Percentiles rank a stretch among this genome's conserved stretches.
phyloP scores from a whole-genome alignment of 2,113 vertebrate genomes.

The Malurus elegans region DNA sequence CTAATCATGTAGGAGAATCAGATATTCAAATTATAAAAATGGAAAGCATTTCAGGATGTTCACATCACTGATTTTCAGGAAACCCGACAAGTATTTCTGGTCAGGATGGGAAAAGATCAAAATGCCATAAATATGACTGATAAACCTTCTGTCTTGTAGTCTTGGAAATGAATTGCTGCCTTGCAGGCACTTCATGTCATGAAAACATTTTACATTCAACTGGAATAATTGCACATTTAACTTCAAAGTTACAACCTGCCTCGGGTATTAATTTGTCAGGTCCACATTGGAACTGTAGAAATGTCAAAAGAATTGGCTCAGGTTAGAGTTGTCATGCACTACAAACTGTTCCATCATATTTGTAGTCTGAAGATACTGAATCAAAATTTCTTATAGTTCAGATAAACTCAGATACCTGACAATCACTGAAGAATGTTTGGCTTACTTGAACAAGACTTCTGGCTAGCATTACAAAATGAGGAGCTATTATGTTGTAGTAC shows the following conservation, averaged over 20 bases:
- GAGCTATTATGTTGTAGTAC: neutral
- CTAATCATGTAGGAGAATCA: neutral
- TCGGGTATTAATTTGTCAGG: constrained; percentile 11
- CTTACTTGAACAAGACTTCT: neutral
- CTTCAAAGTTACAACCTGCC: constrained; percentile 42
- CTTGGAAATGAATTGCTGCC: constrained; percentile 27
- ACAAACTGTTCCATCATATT: neutral
- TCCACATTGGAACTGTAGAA: neutral
- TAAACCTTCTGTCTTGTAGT: neutral
- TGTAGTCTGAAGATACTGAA: neutral
- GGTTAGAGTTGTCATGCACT: neutral
- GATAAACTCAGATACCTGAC: neutral
- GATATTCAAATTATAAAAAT: neutral
- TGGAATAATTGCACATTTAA: constrained; percentile 17
- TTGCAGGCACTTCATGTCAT: constrained; percentile 12
- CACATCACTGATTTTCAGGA: neutral
- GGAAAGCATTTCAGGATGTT: neutral
- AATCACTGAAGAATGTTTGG: neutral
- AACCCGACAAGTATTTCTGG: neutral
- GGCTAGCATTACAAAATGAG: neutral
- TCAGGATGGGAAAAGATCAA: constrained; percentile 11
- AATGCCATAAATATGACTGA: neutral
- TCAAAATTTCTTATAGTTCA: neutral
- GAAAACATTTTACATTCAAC: constrained; percentile 41
- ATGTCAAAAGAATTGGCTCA: neutral